phyloP scores from a whole-genome alignment of 2,888 invertebrate species.

The Lycophotia porphyrea region DNA sequence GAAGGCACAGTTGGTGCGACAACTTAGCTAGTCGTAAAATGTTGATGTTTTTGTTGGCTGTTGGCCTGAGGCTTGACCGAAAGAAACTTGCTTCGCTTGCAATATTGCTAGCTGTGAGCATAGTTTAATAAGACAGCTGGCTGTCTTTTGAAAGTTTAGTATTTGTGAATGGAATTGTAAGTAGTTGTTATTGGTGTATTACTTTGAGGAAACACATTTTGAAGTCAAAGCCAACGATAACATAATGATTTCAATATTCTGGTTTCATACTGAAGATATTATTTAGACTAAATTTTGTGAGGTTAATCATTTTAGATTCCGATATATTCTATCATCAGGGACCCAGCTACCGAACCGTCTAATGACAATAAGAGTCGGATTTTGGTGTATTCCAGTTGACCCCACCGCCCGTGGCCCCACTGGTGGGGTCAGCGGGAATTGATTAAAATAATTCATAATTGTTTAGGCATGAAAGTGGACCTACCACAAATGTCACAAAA shows the following conservation, averaged over 20 bases:
- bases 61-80: constrained; percentile 50
- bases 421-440: too few species aligned
- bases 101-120: constrained; percentile 52
- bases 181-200: too few species aligned
- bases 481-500: not conserved
- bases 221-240: not conserved
- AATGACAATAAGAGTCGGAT: too few species aligned
- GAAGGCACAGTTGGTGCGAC: constrained; percentile 52
- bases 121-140: constrained; percentile 41
- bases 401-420: too few species aligned
- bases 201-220: not conserved
- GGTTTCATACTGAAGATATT: not conserved
- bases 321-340: not conserved
- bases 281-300: not conserved
- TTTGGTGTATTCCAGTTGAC: too few species aligned
- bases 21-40: constrained; percentile 42
- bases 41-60: constrained; percentile 63
- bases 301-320: not conserved
- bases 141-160: constrained; percentile 6
- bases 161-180: not conserved
- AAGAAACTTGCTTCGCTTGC: constrained; percentile 35
- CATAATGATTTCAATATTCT: not conserved
- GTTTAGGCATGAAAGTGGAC: not conserved
- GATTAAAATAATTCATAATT: too few species aligned
- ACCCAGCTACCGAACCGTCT: too few species aligned